Conservation (phyloP, 1,140 invertebrate genomes). For the Harlomillsia oculata region DNA sequence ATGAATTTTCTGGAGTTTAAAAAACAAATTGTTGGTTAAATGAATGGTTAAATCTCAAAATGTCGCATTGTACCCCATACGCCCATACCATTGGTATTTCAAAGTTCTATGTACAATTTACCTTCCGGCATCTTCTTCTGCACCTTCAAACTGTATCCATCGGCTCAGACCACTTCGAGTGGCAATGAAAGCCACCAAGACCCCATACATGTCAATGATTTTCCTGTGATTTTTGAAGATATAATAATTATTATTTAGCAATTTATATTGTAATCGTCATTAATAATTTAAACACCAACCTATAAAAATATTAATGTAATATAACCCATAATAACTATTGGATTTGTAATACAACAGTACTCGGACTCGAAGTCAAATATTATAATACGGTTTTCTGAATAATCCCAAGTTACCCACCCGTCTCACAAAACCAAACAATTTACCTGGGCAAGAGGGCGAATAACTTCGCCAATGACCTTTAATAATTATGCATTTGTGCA, state of each 20-base stretch:
- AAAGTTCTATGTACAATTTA: too few relatives aligned
- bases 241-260: neutral
- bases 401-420: too few relatives aligned
- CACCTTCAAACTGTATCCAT: conserved; percentile 53
- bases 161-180: conserved; percentile 76
- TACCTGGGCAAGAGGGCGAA: conserved; percentile 77
- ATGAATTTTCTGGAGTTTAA: conserved; percentile 62
- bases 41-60: neutral
- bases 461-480: conserved; percentile 75
- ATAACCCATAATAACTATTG: too few relatives aligned
- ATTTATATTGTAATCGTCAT: too few relatives aligned
- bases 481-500: too few relatives aligned
- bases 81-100: neutral
- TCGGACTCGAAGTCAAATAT: too few relatives aligned
- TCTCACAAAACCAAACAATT: too few relatives aligned
- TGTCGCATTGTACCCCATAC: neutral
- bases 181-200: conserved; percentile 72
- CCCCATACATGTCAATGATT: conserved; percentile 73
- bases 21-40: conserved; percentile 4
- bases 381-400: too few relatives aligned
- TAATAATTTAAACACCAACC: too few relatives aligned
- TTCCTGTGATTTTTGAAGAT: conserved; percentile 48
- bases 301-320: too few relatives aligned
- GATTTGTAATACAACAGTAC: too few relatives aligned
- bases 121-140: neutral